Percentiles rank a stretch among this genome's conserved stretches.
phyloP scores from a whole-genome alignment of 2,888 invertebrate species.

The Gari tellinella region DNA sequence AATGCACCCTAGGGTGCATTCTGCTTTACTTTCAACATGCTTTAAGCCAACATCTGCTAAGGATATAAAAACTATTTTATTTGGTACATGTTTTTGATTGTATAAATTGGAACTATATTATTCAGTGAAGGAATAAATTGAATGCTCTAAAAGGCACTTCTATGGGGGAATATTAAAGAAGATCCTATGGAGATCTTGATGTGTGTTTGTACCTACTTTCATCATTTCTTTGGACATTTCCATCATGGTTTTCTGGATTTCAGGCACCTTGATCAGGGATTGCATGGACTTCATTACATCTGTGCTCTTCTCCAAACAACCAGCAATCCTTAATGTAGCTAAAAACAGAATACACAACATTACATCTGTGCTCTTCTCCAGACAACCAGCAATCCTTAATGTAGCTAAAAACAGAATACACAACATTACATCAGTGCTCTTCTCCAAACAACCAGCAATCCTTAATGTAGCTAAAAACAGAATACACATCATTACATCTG shows the following conservation, averaged over 20 bases:
- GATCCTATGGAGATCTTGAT: too few relatives aligned
- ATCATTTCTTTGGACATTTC: constrained; percentile 99
- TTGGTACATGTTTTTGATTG: too few relatives aligned
- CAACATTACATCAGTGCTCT: constrained; percentile 99
- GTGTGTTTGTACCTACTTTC: constrained; percentile 89
- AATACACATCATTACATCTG: constrained; percentile 99
- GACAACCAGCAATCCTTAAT: constrained; percentile 94
- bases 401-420: constrained; percentile 99
- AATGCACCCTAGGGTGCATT: too few relatives aligned
- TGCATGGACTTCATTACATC: constrained; percentile 99
- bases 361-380: constrained; percentile 98
- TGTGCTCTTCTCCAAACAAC: constrained; percentile 96
- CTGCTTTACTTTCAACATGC: too few relatives aligned
- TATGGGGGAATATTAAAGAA: too few relatives aligned
- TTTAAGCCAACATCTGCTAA: too few relatives aligned
- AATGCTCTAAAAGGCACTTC: too few relatives aligned
- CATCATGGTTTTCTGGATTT: constrained; percentile 97
- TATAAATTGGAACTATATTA: too few relatives aligned
- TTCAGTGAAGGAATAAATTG: too few relatives aligned
- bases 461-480: constrained; percentile 91
- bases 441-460: constrained; percentile 95
- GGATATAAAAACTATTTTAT: too few relatives aligned
- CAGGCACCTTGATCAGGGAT: constrained; percentile 93
- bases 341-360: constrained; percentile 87
- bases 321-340: constrained; percentile 97